Evolutionary conservation across 2,888 invertebrate species (phyloP).

Genomic region (Eustalomyia histrio): DNA sequence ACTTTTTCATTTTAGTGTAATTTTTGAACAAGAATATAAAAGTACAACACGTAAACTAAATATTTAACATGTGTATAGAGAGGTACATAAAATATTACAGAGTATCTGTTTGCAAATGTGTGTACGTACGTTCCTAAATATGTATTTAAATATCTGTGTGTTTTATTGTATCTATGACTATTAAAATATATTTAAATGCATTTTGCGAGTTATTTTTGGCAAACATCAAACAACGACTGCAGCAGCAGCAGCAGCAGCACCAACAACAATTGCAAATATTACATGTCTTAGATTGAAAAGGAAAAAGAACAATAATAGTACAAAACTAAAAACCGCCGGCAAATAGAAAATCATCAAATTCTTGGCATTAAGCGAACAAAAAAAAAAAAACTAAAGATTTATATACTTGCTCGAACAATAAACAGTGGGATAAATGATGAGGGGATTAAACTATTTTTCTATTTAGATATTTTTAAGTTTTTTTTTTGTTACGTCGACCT

Average conservation of each 20-base stretch:
- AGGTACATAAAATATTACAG: slow-evolving; percentile 29
- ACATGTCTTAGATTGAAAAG: slow-evolving; percentile 41
- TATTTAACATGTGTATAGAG: slow-evolving; percentile 49
- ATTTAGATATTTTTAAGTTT: too few species aligned
- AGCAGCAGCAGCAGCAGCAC: slow-evolving; percentile 30
- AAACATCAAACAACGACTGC: slow-evolving; percentile 57
- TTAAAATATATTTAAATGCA: slow-evolving; percentile 62
- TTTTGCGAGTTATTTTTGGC: slow-evolving; percentile 63
- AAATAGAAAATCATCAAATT: slow-evolving; percentile 57
- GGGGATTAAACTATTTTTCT: too few species aligned
- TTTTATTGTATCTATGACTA: slow-evolving; percentile 44
- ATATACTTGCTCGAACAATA: slow-evolving; percentile 28
- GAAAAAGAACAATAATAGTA: slow-evolving; percentile 24
- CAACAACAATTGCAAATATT: slow-evolving; percentile 19
- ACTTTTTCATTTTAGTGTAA: background rate
- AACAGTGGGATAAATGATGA: slow-evolving; percentile 25
- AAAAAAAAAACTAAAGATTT: slow-evolving; percentile 41
- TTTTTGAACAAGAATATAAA: slow-evolving; percentile 12
- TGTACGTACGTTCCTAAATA: background rate
- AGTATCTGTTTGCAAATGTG: background rate
- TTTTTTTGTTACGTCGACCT: too few species aligned
- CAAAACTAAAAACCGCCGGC: slow-evolving; percentile 44
- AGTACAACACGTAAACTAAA: slow-evolving; percentile 57
- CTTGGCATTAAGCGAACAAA: slow-evolving; percentile 54
- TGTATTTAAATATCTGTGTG: background rate